Base-by-base conservation (phyloP, 2,113 vertebrate species). In the Ammodytes marinus region DNA sequence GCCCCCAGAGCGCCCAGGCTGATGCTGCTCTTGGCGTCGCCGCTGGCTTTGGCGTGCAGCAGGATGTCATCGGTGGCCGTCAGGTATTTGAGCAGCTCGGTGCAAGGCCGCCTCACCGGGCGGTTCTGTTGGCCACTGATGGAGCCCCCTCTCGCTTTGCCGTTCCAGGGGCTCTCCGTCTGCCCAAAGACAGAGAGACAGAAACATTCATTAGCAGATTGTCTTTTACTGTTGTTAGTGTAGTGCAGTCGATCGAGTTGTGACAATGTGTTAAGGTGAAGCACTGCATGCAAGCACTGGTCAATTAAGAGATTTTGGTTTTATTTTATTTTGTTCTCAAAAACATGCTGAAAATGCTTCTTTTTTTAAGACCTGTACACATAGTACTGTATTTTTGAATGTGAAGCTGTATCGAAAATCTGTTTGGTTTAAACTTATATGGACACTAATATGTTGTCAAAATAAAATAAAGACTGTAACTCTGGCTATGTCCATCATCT, bases 71-170 rank as follows among this genome's bases (percentile, higher is more conserved):
- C 97, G 40, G 96, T 97, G 9, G 97, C 97, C 88, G 98, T 99
- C 93, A 99, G 96, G 96, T 99, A 99, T 90, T 99, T 99, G 88
- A 99, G 97, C 91, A 99, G 97, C 96, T 99, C 98, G 4, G 98
- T 98, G 96, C 98, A 99, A 67, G 97, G 98, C 89, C 97, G 98
- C 93, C 98, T 98, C 93, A 98, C 95, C 88, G 97, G 95, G 94
- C 98, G 97, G 84, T 88, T 95, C 93, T 97, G 97, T 88, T 96
- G 96, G 94, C 96, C 27, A 2, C 27, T 27, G 27, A 27, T 95
- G 95, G 97, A 97, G 95, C 96, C 94, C 93, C 95, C 97, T 95
- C 96, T 98, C 0, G 96, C 93, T 96, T 97, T 98, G 95, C 95
- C 95, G 93, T 96, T 97, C 97, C 97, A 99, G 94, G 96, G 96